Percentiles rank a stretch among this genome's conserved stretches.
These are phyloP conservation scores for Chrysomela aeneicollis DNA, from an alignment of 2,888 invertebrate genomes.

Conservation along the genomic window DNA sequence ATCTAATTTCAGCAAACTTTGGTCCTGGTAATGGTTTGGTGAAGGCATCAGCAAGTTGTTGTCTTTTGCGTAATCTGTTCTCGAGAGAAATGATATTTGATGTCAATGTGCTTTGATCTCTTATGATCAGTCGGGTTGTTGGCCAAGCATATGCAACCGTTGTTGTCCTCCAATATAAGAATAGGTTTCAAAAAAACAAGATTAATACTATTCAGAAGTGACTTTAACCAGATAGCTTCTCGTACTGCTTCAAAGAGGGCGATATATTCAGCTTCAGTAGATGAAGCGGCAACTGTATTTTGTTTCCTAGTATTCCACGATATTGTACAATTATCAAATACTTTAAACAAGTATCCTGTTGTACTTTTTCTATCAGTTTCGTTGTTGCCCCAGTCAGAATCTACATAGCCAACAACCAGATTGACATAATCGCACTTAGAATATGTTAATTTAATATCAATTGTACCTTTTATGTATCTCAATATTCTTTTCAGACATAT, in stretches of 20 bases:
- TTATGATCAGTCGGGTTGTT: slow-evolving; percentile 47
- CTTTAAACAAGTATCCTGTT: slow-evolving; percentile 41
- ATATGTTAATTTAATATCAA: slow-evolving; percentile 45
- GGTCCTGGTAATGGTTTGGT: too few relatives aligned
- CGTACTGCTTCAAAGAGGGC: slow-evolving; percentile 45
- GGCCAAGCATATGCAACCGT: slow-evolving; percentile 49
- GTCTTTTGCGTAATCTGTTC: too few relatives aligned
- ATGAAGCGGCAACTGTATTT: slow-evolving; percentile 48
- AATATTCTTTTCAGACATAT: slow-evolving; percentile 45
- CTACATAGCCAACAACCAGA: slow-evolving; percentile 45
- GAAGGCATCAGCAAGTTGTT: too few relatives aligned
- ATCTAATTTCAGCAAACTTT: too few relatives aligned
- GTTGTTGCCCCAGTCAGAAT: slow-evolving; percentile 46
- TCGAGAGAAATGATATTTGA: slow-evolving; percentile 37
- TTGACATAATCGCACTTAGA: slow-evolving; percentile 37
- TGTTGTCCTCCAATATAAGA: slow-evolving; percentile 50
- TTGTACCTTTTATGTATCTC: slow-evolving; percentile 47
- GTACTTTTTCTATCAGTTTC: slow-evolving; percentile 40
- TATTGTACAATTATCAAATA: slow-evolving; percentile 45
- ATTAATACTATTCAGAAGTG: slow-evolving; percentile 40
- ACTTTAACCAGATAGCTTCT: slow-evolving; percentile 47
- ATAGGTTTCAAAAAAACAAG: slow-evolving; percentile 39
- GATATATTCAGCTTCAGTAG: slow-evolving; percentile 43
- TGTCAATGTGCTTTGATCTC: slow-evolving; percentile 51
- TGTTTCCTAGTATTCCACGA: too few relatives aligned